Evolutionary conservation across 2,888 invertebrate species (phyloP).

Genomic region (Mongoloraphidia duomilia): DNA sequence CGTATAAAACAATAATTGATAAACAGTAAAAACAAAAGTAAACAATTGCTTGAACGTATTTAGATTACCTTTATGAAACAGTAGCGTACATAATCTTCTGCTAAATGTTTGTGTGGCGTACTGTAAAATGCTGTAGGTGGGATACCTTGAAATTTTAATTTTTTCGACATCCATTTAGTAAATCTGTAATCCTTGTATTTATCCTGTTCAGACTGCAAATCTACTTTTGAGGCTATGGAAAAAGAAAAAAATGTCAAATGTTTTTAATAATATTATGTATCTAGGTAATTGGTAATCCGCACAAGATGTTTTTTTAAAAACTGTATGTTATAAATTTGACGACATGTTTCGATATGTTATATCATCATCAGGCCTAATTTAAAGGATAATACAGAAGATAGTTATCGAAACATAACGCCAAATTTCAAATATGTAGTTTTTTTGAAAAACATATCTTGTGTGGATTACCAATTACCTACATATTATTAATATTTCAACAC

Average conservation of each 20-base stretch:
- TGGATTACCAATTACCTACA: too few relatives aligned
- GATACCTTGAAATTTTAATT: slow-evolving; percentile 83
- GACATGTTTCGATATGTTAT: too few relatives aligned
- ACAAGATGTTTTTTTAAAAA: too few relatives aligned
- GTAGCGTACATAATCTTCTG: slow-evolving; percentile 76
- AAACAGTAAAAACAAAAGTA: slow-evolving; percentile 9
- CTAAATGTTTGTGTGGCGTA: slow-evolving; percentile 59
- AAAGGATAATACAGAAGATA: too few relatives aligned
- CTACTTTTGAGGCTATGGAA: slow-evolving; percentile 44
- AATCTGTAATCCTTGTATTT: slow-evolving; percentile 77
- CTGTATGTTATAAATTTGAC: too few relatives aligned
- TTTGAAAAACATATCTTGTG: too few relatives aligned
- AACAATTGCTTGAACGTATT: slow-evolving; percentile 2
- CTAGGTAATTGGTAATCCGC: slow-evolving; percentile 2
- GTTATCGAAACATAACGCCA: too few relatives aligned
- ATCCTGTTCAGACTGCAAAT: slow-evolving; percentile 54
- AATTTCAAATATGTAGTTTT: too few relatives aligned
- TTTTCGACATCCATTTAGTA: slow-evolving; percentile 90
- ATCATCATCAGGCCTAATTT: too few relatives aligned
- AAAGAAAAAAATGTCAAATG: not conserved
- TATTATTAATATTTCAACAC: too few relatives aligned
- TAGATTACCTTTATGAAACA: slow-evolving; percentile 77
- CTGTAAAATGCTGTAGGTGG: slow-evolving; percentile 92
- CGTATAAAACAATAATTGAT: slow-evolving; percentile 11
- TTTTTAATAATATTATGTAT: slow-evolving; percentile 3